phyloP scores from a whole-genome alignment of 2,888 invertebrate species.

The Rotaria socialis region DNA sequence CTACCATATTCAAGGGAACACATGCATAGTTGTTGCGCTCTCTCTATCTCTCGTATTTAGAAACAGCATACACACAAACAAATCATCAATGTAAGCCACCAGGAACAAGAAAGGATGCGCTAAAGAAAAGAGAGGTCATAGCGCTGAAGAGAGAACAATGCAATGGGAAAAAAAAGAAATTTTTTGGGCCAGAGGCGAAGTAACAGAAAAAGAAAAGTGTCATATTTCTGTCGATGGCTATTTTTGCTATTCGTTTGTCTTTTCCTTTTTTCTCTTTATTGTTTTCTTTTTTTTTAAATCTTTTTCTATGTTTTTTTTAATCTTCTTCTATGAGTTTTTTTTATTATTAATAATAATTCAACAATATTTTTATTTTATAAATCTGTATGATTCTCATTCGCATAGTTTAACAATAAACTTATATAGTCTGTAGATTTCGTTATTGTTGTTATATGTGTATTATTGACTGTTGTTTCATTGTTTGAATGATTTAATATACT shows the following conservation, averaged over 20 bases:
- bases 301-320: background rate
- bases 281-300: background rate
- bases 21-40: background rate
- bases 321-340: background rate
- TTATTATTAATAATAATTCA: background rate
- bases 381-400: slow-evolving; percentile 32
- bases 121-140: slow-evolving; percentile 9
- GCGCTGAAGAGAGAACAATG: background rate
- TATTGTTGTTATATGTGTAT: background rate
- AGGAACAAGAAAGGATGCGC: background rate
- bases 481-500: background rate
- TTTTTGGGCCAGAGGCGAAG: too few relatives aligned
- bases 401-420: slow-evolving; percentile 23
- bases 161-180: background rate
- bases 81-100: slow-evolving; percentile 6
- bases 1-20: background rate
- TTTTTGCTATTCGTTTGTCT: background rate
- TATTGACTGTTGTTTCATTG: background rate
- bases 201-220: background rate
- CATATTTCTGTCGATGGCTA: background rate
- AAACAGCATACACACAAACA: background rate
- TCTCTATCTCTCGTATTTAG: background rate
- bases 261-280: too few relatives aligned
- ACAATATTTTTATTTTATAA: background rate
- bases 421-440: background rate